Percentiles rank a stretch among this genome's conserved stretches.
Evolutionary conservation across 1,140 invertebrate species (phyloP).

Genomic region (Sitophilus oryzae): DNA sequence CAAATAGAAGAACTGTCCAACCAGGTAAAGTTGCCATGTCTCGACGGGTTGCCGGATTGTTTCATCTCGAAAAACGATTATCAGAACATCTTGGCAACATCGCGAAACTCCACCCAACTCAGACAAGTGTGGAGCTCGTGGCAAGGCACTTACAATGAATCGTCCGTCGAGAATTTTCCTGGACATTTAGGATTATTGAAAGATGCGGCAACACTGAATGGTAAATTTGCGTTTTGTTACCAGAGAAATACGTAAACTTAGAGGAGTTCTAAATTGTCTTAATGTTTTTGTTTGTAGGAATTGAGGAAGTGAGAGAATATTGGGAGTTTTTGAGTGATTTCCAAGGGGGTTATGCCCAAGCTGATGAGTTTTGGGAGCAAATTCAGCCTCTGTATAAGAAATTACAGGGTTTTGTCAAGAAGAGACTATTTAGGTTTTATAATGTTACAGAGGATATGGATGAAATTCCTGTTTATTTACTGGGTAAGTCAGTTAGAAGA

Average conservation of each 20-base stretch:
- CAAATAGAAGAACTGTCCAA: slow-evolving; percentile 41
- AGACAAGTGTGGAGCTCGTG: slow-evolving; percentile 44
- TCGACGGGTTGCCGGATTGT: slow-evolving; percentile 20
- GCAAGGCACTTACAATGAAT: slow-evolving; percentile 43
- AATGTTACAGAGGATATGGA: slow-evolving; percentile 21
- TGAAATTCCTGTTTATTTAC: slow-evolving; percentile 49
- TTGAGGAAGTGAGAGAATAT: slow-evolving; percentile 47
- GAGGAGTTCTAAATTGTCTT: slow-evolving; percentile 3
- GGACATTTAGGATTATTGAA: slow-evolving; percentile 49
- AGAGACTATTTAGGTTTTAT: slow-evolving; percentile 42
- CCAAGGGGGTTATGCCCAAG: slow-evolving; percentile 47
- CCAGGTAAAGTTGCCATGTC: slow-evolving; percentile 40
- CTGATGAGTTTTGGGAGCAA: slow-evolving; percentile 49
- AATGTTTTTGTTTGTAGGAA: slow-evolving; percentile 30
- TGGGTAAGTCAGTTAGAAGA: slow-evolving; percentile 45
- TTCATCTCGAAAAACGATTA: slow-evolving; percentile 20
- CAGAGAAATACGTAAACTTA: slow-evolving; percentile 22
- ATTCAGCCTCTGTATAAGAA: slow-evolving; percentile 51
- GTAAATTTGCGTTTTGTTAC: no score
- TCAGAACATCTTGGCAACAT: slow-evolving; percentile 16
- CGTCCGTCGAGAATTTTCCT: slow-evolving; percentile 44
- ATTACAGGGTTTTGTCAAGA: slow-evolving; percentile 50
- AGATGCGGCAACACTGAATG: slow-evolving; percentile 52
- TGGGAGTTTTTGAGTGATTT: slow-evolving; percentile 56
- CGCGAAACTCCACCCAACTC: slow-evolving; percentile 24